Evolutionary conservation across 1,140 invertebrate species (phyloP).

Genomic region (Coelopa frigida): DNA sequence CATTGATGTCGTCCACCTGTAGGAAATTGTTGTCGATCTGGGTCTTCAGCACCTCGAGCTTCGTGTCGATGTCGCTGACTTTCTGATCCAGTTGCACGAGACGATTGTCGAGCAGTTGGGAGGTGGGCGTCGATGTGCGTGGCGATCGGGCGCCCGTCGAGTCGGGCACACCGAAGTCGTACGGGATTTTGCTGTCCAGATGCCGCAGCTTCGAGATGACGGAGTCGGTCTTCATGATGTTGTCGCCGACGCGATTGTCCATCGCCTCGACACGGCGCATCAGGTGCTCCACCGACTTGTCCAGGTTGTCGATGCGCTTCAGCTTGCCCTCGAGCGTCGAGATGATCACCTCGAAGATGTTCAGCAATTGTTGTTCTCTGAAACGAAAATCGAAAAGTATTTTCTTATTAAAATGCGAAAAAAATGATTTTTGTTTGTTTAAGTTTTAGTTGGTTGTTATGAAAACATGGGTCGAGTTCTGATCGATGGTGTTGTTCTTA

Average conservation of each 20-base stretch:
- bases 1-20: constrained; percentile 70
- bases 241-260: constrained; percentile 70
- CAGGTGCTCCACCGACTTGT: constrained; percentile 75
- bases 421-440: constrained; percentile 1
- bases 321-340: constrained; percentile 80
- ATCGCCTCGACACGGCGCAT: constrained; percentile 74
- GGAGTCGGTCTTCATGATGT: constrained; percentile 74
- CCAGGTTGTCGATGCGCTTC: constrained; percentile 76
- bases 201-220: constrained; percentile 66
- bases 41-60: constrained; percentile 67
- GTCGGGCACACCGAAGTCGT: constrained; percentile 30
- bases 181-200: constrained; percentile 65
- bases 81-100: constrained; percentile 68
- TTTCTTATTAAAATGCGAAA: background rate
- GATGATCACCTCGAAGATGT: constrained; percentile 81
- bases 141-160: constrained; percentile 11
- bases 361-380: constrained; percentile 82
- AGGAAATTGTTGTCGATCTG: constrained; percentile 75
- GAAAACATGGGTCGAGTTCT: background rate
- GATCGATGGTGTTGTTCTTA: background rate
- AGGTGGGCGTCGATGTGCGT: constrained; percentile 15
- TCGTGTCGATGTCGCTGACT: constrained; percentile 71
- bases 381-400: constrained; percentile 39
- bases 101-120: constrained; percentile 51
- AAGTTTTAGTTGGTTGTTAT: background rate